A percentile compares a stretch with the other conserved stretches of the same genome.
phyloP scores from a whole-genome alignment of 2,113 vertebrate genomes.

The Coptodon bakossiorum region DNA sequence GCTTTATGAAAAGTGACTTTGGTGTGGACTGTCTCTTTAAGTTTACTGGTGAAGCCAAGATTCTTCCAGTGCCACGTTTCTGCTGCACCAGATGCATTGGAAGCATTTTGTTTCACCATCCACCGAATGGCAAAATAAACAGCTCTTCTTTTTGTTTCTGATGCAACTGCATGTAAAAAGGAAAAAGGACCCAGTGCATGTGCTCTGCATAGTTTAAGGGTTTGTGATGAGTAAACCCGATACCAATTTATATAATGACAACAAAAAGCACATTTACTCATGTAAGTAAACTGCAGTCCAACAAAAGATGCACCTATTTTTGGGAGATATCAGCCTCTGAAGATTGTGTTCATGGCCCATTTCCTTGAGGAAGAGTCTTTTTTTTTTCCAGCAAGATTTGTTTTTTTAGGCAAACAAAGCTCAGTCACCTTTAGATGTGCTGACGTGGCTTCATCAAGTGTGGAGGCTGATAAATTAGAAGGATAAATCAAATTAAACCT shows the following conservation, averaged over 20 bases:
- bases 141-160: slow-evolving; percentile 2
- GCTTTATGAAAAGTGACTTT: neutral
- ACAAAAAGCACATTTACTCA: neutral
- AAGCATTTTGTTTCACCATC: slow-evolving; percentile 27
- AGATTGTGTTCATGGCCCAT: neutral
- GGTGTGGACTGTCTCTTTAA: slow-evolving; percentile 56
- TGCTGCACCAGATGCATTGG: slow-evolving; percentile 10
- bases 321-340: neutral
- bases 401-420: neutral
- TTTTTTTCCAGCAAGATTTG: neutral
- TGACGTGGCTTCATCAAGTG: neutral
- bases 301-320: neutral
- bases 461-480: neutral
- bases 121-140: slow-evolving; percentile 7
- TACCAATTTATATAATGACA: neutral
- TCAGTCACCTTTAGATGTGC: neutral
- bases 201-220: slow-evolving; percentile 5
- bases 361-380: neutral
- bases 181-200: slow-evolving; percentile 28
- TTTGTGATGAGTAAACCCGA: neutral
- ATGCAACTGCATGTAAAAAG: slow-evolving; percentile 37
- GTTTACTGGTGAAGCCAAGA: slow-evolving; percentile 8
- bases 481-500: neutral
- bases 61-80: slow-evolving; percentile 16
- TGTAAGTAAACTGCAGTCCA: neutral